Percentiles rank a stretch among this genome's conserved stretches.
Conservation (phyloP, 92 coral and sea anemone species). For the Montipora capitata region DNA sequence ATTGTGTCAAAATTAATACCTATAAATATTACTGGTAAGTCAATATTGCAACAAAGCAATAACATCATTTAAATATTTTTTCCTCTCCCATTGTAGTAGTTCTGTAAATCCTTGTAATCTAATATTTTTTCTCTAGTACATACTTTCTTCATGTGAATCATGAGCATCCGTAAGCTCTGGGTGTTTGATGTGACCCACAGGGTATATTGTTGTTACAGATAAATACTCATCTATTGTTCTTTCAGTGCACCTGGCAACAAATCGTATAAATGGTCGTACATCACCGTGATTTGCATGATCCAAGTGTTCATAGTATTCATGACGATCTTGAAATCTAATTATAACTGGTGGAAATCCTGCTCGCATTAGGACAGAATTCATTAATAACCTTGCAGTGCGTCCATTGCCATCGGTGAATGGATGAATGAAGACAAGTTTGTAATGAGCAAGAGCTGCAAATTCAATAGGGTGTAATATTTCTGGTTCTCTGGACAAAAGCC, state of each 20-base stretch:
- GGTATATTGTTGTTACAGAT: conserved; percentile 92
- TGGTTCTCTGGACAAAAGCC: conserved; percentile 89
- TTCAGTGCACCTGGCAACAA: conserved; percentile 96
- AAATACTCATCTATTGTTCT: conserved; percentile 96
- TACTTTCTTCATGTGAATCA: conserved; percentile 31
- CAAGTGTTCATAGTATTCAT: conserved; percentile 89
- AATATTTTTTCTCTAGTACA: not conserved
- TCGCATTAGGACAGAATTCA: conserved; percentile 98
- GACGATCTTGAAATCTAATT: conserved; percentile 87
- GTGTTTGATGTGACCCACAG: conserved; percentile 81
- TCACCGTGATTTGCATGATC: conserved; percentile 98
- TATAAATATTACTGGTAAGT: no score
- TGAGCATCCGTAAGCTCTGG: conserved; percentile 91
- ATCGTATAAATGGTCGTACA: conserved; percentile 95
- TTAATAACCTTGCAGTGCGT: conserved; percentile 90
- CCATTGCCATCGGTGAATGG: conserved; percentile 99
- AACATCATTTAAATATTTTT: no score
- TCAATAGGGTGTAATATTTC: conserved; percentile 92
- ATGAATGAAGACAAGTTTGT: conserved; percentile 96
- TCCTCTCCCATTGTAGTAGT: no score
- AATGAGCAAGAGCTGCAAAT: conserved; percentile 97
- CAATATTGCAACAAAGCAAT: no score
- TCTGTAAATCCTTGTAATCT: not conserved
- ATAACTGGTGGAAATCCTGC: conserved; percentile 99
- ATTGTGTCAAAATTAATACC: no score